Evolutionary conservation across 2,888 invertebrate genomes (phyloP).

Genomic region (Andrena hattorfiana): DNA sequence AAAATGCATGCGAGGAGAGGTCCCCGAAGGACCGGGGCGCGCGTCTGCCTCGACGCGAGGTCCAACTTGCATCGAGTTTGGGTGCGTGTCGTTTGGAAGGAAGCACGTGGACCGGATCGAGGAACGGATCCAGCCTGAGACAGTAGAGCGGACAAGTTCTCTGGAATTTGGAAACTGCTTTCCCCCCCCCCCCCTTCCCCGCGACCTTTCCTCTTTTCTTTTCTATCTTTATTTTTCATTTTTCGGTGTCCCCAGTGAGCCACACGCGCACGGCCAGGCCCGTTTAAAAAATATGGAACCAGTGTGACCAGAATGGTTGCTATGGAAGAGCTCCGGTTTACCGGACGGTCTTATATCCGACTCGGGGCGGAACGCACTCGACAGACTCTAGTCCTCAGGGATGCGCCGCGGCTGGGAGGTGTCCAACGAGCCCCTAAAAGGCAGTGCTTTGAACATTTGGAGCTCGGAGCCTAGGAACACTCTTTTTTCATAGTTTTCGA

Average conservation of each 20-base stretch:
- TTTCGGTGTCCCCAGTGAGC: slow-evolving; percentile 81
- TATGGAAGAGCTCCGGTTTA: slow-evolving; percentile 84
- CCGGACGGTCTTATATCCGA: slow-evolving; percentile 80
- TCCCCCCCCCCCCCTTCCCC: background rate
- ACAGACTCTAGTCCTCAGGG: slow-evolving; percentile 50
- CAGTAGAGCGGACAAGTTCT: slow-evolving; percentile 24
- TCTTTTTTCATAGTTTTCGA: too few species aligned
- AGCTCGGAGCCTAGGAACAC: too few species aligned
- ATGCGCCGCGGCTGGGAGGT: background rate
- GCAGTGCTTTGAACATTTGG: background rate
- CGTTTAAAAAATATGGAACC: slow-evolving; percentile 84
- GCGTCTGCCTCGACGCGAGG: background rate
- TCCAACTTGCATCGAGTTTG: background rate
- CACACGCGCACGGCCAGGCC: slow-evolving; percentile 82
- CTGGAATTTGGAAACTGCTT: slow-evolving; percentile 39
- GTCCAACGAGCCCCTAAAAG: too few species aligned
- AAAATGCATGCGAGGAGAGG: background rate
- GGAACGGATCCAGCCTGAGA: slow-evolving; percentile 26
- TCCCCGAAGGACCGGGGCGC: too few species aligned
- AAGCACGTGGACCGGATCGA: slow-evolving; percentile 54
- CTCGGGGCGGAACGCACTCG: slow-evolving; percentile 77
- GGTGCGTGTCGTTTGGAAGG: slow-evolving; percentile 7
- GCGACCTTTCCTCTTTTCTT: background rate
- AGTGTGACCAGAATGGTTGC: slow-evolving; percentile 85
- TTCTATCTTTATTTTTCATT: slow-evolving; percentile 4